Evolutionary conservation across 1,140 invertebrate genomes (phyloP).

Genomic region (Listronotus oregonensis): DNA sequence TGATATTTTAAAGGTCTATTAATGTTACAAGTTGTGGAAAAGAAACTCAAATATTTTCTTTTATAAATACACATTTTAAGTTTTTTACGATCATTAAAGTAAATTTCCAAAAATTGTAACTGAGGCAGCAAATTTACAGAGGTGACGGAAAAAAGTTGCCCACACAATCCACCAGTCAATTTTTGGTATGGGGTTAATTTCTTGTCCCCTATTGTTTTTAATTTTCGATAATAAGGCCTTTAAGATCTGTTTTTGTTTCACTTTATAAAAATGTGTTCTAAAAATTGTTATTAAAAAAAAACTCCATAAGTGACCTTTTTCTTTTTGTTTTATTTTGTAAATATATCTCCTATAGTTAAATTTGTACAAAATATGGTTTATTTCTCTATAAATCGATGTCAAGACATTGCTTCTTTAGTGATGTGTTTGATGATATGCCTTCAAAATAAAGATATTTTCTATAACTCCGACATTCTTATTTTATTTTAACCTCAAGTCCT

Average conservation of each 20-base stretch:
- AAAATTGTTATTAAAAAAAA: slow-evolving; percentile 18
- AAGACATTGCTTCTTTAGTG: slow-evolving; percentile 34
- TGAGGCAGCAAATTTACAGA: too few relatives aligned
- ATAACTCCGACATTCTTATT: slow-evolving; percentile 36
- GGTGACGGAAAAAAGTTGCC: too few relatives aligned
- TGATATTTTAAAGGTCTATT: too few relatives aligned
- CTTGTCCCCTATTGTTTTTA: too few relatives aligned
- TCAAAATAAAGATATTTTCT: slow-evolving; percentile 49
- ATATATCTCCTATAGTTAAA: slow-evolving; percentile 38
- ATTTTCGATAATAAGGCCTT: neutral
- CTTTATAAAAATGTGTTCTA: slow-evolving; percentile 15
- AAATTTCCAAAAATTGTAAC: too few relatives aligned
- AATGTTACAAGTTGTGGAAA: too few relatives aligned
- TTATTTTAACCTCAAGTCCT: slow-evolving; percentile 7
- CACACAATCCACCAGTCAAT: too few relatives aligned
- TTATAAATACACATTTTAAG: too few relatives aligned
- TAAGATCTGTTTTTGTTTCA: neutral
- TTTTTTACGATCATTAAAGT: too few relatives aligned
- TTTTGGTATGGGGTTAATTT: too few relatives aligned
- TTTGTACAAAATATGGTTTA: slow-evolving; percentile 45
- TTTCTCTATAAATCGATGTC: slow-evolving; percentile 40
- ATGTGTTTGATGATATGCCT: slow-evolving; percentile 43
- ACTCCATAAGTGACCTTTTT: slow-evolving; percentile 35
- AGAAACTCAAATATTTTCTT: too few relatives aligned
- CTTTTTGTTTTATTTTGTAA: slow-evolving; percentile 34